Conservation (phyloP, 64 coral and sea anemone species). For the Acropora tenuis region DNA sequence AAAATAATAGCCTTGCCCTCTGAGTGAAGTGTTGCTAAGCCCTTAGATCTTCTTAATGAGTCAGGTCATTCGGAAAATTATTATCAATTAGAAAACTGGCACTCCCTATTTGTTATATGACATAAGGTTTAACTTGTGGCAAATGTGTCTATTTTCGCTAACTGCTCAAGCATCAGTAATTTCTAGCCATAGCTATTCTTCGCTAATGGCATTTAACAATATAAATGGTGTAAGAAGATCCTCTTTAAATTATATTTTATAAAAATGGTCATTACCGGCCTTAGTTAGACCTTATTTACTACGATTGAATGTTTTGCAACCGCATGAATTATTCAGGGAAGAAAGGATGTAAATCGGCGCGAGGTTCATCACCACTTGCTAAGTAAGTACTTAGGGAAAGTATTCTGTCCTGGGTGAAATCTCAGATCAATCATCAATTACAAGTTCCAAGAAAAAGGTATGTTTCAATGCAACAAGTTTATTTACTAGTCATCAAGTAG, state of each 20-base stretch:
- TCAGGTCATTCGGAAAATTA: background rate
- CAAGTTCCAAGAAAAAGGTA: background rate
- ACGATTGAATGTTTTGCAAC: background rate
- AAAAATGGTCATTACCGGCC: background rate
- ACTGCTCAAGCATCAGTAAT: background rate
- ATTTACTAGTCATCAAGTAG: background rate
- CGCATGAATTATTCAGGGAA: background rate
- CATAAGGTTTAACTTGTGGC: background rate
- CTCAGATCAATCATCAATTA: background rate
- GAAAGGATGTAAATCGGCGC: background rate
- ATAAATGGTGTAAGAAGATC: background rate
- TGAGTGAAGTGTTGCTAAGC: background rate
- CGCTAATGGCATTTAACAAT: too few relatives aligned
- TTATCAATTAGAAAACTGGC: background rate
- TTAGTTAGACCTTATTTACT: background rate
- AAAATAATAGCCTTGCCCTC: background rate
- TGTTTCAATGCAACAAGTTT: background rate
- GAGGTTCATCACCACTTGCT: background rate
- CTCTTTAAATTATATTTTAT: slow-evolving; percentile 1
- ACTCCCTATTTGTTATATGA: background rate
- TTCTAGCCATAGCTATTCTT: background rate
- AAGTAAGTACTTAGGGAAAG: background rate
- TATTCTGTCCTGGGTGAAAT: background rate
- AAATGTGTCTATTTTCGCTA: background rate
- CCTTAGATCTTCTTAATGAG: background rate